Evolutionary conservation across 37 sponge, comb jelly and placozoan species (phyloP), one percentile per base, ranked within the genome.

Genomic region (Agelas oroides): DNA sequence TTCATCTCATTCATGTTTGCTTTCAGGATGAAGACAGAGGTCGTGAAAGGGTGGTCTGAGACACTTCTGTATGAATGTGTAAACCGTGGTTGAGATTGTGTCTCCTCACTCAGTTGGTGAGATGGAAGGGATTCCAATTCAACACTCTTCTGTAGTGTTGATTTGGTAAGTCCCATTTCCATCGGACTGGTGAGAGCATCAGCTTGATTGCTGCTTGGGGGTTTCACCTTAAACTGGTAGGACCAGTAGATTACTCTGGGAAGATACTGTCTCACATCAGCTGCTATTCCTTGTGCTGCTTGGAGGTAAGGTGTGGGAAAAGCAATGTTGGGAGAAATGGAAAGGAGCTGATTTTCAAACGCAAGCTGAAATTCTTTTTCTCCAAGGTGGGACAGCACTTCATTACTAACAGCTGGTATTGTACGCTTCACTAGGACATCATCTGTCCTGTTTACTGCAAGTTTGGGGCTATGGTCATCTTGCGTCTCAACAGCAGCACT

Each of bases 221-320:
- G 11, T 17, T 61, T 56, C 18, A 87, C 59, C 8, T 70, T 75
- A 53, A 96, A 96, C 66, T 73, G 79, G 34, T 83, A 32, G 17
- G 97, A 96, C 94, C 93, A 96, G 79, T 84, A 96, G 31, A 88
- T 58, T 23, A 61, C 71, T 5, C 53, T 60, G 2, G 89, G 87
- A 21, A 96, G 75, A 75, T 90, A 96, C 41, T 70, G 65, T 35
- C 79, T 74, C 15, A 88, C 66, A 37, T 90, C 82, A 23, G 84
- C 77, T 36, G 17, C 39, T 0, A 32, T 35, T 24, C 85, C 87
- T 6, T 59, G 35, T 0, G 65, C 67, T 14, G 86, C 76, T 27
- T 87, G 80, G 46, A 96, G 67, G 79, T 91, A 91, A 1, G 97
- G 97, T 18, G 86, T 55, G 13, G 69, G 14, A 41, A 93, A 88